These are phyloP conservation scores for Sphaerophoria taeniata DNA, from an alignment of 2,888 invertebrate species.

Conservation along the genomic window DNA sequence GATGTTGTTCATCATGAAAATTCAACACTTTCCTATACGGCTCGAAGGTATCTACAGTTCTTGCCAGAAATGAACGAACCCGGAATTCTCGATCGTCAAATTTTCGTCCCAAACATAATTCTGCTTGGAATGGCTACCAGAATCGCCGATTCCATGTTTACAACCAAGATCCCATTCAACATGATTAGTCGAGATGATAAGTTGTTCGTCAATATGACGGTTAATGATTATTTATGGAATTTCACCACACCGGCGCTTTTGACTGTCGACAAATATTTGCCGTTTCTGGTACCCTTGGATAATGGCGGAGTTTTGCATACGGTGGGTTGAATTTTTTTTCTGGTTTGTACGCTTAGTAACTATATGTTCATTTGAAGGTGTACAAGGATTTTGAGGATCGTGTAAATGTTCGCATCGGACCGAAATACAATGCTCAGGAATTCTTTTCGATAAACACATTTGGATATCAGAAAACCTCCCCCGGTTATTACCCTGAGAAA, in stretches of 20 bases:
- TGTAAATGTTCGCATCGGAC: constrained; percentile 86
- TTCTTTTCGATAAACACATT: constrained; percentile 87
- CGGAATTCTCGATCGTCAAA: constrained; percentile 84
- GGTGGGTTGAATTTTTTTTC: constrained; percentile 10
- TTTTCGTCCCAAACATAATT: constrained; percentile 80
- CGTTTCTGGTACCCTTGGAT: constrained; percentile 86
- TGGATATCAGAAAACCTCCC: constrained; percentile 84
- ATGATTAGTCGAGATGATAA: constrained; percentile 84
- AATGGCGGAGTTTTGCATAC: constrained; percentile 80
- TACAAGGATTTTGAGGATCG: constrained; percentile 86
- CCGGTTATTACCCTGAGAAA: constrained; percentile 83
- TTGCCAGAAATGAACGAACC: constrained; percentile 85
- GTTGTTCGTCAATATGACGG: constrained; percentile 84
- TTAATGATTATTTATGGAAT: constrained; percentile 88
- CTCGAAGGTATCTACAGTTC: constrained; percentile 84
- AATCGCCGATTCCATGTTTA: constrained; percentile 84
- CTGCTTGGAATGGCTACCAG: constrained; percentile 85
- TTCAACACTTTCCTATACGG: constrained; percentile 83
- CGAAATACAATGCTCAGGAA: constrained; percentile 84
- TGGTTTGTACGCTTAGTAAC: neutral
- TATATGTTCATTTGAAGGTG: constrained; percentile 82
- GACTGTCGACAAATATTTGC: constrained; percentile 84
- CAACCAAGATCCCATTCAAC: constrained; percentile 84
- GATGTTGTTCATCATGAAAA: constrained; percentile 75
- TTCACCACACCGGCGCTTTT: constrained; percentile 86